Percentiles rank a stretch among this genome's conserved stretches.
Evolutionary conservation across 37 sponge, comb jelly and placozoan genomes (phyloP).

Genomic region (Corticium candelabrum): DNA sequence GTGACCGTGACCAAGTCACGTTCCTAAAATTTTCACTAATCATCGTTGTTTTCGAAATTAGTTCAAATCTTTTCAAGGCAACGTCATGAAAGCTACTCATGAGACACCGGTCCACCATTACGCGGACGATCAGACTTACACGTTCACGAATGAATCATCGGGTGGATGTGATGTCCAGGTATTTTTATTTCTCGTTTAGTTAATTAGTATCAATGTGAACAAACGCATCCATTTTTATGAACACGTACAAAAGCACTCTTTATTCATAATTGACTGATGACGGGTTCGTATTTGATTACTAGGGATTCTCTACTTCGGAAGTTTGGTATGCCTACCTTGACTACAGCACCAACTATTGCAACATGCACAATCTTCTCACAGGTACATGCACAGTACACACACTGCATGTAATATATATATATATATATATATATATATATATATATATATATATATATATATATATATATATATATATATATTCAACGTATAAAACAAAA

Average conservation of each 20-base stretch:
- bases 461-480: too few species aligned
- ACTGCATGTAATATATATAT: too few species aligned
- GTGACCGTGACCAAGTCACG: neutral
- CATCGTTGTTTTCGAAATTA: slow-evolving; percentile 5
- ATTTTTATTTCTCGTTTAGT: too few species aligned
- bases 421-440: too few species aligned
- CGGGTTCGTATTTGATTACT: neutral
- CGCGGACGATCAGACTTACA: neutral
- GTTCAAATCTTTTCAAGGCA: neutral
- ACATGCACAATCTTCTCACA: neutral
- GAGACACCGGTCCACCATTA: neutral
- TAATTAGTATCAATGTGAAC: too few species aligned
- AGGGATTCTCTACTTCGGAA: neutral
- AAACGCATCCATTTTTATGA: too few species aligned
- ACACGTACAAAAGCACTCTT: neutral
- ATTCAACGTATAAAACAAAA: too few species aligned
- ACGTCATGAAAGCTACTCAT: neutral
- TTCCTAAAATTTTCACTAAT: neutral
- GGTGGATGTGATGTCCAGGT: neutral
- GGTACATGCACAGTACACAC: too few species aligned
- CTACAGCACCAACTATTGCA: neutral
- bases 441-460: too few species aligned
- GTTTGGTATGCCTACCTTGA: neutral
- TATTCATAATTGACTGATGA: neutral
- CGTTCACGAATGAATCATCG: too few species aligned